Evolutionary conservation across 2,888 invertebrate species (phyloP), one percentile per base, ranked within the genome.

Genomic region (Chironomus tentans): DNA sequence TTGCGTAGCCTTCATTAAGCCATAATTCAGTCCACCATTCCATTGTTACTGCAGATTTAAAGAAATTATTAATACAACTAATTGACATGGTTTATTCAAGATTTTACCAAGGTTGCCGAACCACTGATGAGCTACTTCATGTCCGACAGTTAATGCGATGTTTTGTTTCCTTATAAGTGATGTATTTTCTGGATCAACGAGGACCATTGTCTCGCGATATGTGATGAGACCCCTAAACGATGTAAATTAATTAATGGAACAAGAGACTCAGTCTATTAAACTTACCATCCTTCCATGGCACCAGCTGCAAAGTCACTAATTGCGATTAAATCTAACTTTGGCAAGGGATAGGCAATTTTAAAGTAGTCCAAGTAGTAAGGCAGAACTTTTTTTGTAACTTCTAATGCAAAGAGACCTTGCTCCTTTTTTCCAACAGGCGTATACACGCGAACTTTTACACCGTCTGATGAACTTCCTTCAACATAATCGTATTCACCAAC

Each of bases 81-180:
- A n/a, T n/a, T n/a, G n/a, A n/a, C n/a, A n/a, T n/a, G n/a, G n/a
- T n/a, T n/a, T n/a, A n/a, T n/a, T n/a, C n/a, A n/a, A n/a, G n/a
- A n/a, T n/a, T n/a, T n/a, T n/a, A n/a, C n/a, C n/a, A n/a, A 98
- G 87, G 83, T 98, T 97, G 6, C 98, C 98, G 84, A 98, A 98
- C 98, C 98, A 98, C 83, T 97, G 96, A 84, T 98, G 98, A 3
- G 97, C 96, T 71, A 98, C 85, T 83, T 98, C 98, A 83, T 98
- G 98, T 0, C 92, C 92, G 22, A 94, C 92, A 0, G 95, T 93
- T 21, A 96, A 84, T 0, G 97, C 96, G 80, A 97, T 93, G 85
- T 90, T 91, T 81, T 95, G 94, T 79, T 92, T 91, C 72, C 91
- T 88, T 76, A 90, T 89, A 3, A 94, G 89, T 1, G 97, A 95